A percentile compares a stretch with the other conserved stretches of the same genome.
Conservation (phyloP, 2,113 vertebrate species). For the Oryzias curvinotus region DNA sequence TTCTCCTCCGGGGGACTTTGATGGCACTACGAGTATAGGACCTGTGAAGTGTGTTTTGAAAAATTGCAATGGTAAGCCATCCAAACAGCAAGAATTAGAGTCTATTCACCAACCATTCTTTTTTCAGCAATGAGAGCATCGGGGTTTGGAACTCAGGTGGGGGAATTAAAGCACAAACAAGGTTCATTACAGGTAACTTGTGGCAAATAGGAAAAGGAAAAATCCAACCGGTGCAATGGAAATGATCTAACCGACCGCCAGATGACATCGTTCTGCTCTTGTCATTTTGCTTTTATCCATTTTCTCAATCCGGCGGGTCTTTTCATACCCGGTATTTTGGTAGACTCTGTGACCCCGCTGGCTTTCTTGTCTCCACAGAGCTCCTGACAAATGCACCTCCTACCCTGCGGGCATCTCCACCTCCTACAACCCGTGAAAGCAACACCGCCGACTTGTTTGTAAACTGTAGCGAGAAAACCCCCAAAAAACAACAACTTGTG, state of each 20-base stretch:
- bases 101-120: conserved; percentile 40
- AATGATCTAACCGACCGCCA: conserved; percentile 60
- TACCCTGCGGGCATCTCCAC: conserved; percentile 68
- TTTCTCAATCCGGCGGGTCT: conserved; percentile 67
- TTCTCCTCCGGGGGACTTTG: conserved; percentile 62
- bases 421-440: conserved; percentile 70
- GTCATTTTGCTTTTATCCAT: conserved; percentile 63
- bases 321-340: conserved; percentile 70
- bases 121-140: conserved; percentile 24
- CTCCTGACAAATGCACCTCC: conserved; percentile 66
- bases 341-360: conserved; percentile 68
- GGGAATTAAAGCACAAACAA: conserved; percentile 42
- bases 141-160: conserved; percentile 37
- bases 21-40: conserved; percentile 57
- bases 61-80: conserved; percentile 68
- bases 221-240: conserved; percentile 31
- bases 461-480: conserved; percentile 50
- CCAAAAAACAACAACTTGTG: no score
- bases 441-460: conserved; percentile 69
- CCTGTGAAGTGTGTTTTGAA: conserved; percentile 69
- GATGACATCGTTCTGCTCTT: conserved; percentile 72
- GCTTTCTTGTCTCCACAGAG: conserved; percentile 67
- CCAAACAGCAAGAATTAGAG: conserved; percentile 63
- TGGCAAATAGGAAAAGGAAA: conserved; percentile 34
- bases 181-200: conserved; percentile 43